Base-by-base conservation (phyloP, 2,888 invertebrate species). In the Nysson spinosus region DNA sequence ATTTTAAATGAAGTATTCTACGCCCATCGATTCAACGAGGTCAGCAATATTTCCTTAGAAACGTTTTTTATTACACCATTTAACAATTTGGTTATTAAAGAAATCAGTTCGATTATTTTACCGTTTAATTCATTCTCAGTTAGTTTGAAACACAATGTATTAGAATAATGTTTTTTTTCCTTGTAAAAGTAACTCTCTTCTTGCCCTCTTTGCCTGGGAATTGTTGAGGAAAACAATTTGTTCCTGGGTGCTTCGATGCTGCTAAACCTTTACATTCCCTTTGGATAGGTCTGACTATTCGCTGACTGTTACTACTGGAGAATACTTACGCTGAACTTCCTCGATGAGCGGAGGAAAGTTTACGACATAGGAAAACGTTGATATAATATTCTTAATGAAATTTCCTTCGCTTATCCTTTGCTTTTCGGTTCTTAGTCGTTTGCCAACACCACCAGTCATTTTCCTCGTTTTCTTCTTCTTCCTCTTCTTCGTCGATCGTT, bases 301-400 rank as follows among this genome's bases (percentile, higher is more conserved):
- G 44, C 11, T 28, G 12, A 52, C 34, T 24, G 12, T 11, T 22
- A n/a, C 35, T 22, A 20, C 9, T 19, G 9, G 4, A 32, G 24
- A 2, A n/a, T 20, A 16, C 9, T 28, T 16, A 11, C 22, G 11
- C 32, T 6, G 26, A 12, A 24, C 17, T 9, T 20, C 12, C 35
- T 6, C 28, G 22, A 19, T 16, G 26, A 26, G 16, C 14, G 28
- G 9, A n/a, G 12, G n/a, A 17, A 44, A 17, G 9, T 44, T 44
- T 28, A 17, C 28, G 19, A 14, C 30, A 4, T 17, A n/a, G 44
- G 2, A 3, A 12, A 28, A 30, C 43, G 22, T 14, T 28, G 42
- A 64, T 42, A 42, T 52, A 54, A 64, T 52, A 64, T 49, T 46
- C 50, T 20, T 22, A 19, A 63, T 44, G 57, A 12, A 35, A 39